Conservation (phyloP, 2,113 vertebrate species). For the Catagonus wagneri region DNA sequence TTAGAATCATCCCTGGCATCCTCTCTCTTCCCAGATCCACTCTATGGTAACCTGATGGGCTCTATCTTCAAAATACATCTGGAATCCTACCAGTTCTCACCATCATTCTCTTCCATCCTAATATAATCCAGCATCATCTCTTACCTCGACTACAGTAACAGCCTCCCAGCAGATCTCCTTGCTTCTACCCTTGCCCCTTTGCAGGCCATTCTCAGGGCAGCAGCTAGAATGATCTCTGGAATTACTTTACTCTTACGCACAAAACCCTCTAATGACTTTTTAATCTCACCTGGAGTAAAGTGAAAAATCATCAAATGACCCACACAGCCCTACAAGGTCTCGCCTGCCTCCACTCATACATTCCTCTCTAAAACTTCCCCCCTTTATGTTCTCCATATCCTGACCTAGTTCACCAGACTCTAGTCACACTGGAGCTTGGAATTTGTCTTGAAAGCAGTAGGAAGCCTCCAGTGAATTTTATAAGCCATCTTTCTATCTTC, state of each 20-base stretch:
- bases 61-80: background rate
- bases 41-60: background rate
- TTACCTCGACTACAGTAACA: background rate
- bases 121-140: background rate
- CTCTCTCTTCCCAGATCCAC: background rate
- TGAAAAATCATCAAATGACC: background rate
- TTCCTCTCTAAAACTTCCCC: background rate
- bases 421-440: background rate
- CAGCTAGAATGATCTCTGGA: background rate
- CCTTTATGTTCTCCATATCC: background rate
- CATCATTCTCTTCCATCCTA: background rate
- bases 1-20: background rate
- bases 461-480: background rate
- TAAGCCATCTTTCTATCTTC: background rate
- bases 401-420: background rate
- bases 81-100: background rate
- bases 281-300: background rate
- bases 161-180: background rate
- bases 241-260: background rate
- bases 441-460: background rate
- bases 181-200: background rate
- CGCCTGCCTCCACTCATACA: background rate
- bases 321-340: background rate
- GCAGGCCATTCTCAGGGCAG: background rate
- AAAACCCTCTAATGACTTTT: background rate